A percentile compares a stretch with the other conserved stretches of the same genome.
Evolutionary conservation across 2,888 invertebrate species (phyloP).

Genomic region (Crioceris asparagi): DNA sequence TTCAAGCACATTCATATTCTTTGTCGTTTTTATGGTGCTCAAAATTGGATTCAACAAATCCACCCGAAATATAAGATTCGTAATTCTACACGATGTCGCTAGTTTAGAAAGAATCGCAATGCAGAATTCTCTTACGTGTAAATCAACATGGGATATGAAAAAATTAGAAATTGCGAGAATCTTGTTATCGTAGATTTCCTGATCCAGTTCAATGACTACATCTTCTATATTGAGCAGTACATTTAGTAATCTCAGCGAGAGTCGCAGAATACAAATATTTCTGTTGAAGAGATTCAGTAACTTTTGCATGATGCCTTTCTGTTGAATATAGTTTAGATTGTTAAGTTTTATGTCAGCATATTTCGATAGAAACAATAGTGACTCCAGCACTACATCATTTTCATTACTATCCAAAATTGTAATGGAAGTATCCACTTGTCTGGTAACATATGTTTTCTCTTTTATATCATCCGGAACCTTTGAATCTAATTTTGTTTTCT

Average conservation of each 20-base stretch:
- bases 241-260: conserved; percentile 24
- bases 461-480: conserved; percentile 19
- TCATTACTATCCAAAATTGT: conserved; percentile 26
- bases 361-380: conserved; percentile 27
- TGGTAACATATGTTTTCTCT: conserved; percentile 26
- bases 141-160: conserved; percentile 23
- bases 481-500: conserved; percentile 11
- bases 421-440: conserved; percentile 28
- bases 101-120: conserved; percentile 23
- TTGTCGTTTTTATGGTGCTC: conserved; percentile 19
- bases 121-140: conserved; percentile 23
- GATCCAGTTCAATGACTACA: conserved; percentile 24
- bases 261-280: conserved; percentile 26
- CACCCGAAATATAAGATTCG: conserved; percentile 20
- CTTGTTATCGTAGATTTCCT: conserved; percentile 23
- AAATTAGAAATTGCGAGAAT: conserved; percentile 23
- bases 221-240: conserved; percentile 22
- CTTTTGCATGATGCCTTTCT: conserved; percentile 23
- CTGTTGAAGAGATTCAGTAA: conserved; percentile 22
- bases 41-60: conserved; percentile 24
- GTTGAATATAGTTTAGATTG: conserved; percentile 23
- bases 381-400: conserved; percentile 25
- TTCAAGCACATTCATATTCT: conserved; percentile 18
- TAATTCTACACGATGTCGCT: conserved; percentile 21
- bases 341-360: conserved; percentile 26